Conservation (phyloP, 1,140 invertebrate genomes). For the Drosophila arizonae region DNA sequence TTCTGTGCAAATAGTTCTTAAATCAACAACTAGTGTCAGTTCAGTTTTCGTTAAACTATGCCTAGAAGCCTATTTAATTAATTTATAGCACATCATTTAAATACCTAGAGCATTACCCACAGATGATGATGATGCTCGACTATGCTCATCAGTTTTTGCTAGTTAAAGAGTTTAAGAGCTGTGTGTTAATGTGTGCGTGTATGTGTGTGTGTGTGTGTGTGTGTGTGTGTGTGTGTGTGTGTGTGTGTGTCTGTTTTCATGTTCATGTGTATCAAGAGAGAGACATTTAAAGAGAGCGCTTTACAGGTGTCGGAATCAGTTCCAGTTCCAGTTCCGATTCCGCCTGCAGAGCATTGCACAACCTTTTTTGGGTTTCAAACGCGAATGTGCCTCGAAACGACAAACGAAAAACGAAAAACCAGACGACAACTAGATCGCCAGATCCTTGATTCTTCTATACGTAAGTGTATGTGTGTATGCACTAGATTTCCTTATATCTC, state of each 20-base stretch:
- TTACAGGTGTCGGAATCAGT: slow-evolving; percentile 33
- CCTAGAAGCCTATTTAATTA: slow-evolving; percentile 40
- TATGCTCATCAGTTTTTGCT: slow-evolving; percentile 31
- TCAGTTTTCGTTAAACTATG: slow-evolving; percentile 27
- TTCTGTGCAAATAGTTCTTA: neutral
- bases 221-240: slow-evolving; percentile 18
- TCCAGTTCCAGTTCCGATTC: slow-evolving; percentile 3
- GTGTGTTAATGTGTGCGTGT: slow-evolving; percentile 15
- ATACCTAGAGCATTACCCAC: slow-evolving; percentile 25
- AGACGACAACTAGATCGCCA: slow-evolving; percentile 31
- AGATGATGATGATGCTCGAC: slow-evolving; percentile 5
- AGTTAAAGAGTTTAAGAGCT: slow-evolving; percentile 18
- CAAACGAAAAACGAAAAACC: slow-evolving; percentile 46
- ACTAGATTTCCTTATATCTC: slow-evolving; percentile 44
- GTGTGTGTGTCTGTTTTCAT: slow-evolving; percentile 21
- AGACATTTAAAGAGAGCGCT: slow-evolving; percentile 76
- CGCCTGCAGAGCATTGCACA: slow-evolving; percentile 69
- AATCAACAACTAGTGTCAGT: slow-evolving; percentile 21
- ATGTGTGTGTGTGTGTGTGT: slow-evolving; percentile 11
- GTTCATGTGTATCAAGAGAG: slow-evolving; percentile 26
- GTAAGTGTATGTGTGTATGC: slow-evolving; percentile 19
- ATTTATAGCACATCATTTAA: slow-evolving; percentile 37
- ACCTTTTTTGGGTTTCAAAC: slow-evolving; percentile 76
- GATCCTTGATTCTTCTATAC: slow-evolving; percentile 37
- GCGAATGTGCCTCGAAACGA: slow-evolving; percentile 65